phyloP scores from a whole-genome alignment of 2,888 invertebrate species.

The Zeuzera pyrina region DNA sequence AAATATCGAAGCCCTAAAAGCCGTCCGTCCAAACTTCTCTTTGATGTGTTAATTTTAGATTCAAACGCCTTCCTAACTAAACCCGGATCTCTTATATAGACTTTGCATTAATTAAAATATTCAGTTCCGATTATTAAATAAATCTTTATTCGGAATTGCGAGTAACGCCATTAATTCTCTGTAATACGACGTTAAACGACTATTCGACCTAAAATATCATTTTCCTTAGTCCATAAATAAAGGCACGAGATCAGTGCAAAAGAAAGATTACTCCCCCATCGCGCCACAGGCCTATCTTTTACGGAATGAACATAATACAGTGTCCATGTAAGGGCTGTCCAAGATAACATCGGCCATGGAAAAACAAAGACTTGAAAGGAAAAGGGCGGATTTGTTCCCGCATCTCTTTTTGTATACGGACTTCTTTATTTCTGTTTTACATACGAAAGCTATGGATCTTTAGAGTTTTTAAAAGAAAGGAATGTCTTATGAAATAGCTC shows the following conservation, averaged over 20 bases:
- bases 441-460: too few relatives aligned
- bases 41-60: slow-evolving; percentile 64
- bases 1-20: slow-evolving; percentile 58
- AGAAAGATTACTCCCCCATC: slow-evolving; percentile 26
- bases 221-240: slow-evolving; percentile 29
- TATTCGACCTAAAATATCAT: slow-evolving; percentile 22
- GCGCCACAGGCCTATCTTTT: slow-evolving; percentile 24
- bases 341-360: slow-evolving; percentile 22
- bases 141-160: slow-evolving; percentile 4
- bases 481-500: too few relatives aligned
- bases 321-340: slow-evolving; percentile 22
- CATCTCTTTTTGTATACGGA: too few relatives aligned
- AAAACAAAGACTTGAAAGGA: slow-evolving; percentile 18
- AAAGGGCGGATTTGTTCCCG: slow-evolving; percentile 1
- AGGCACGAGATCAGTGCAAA: slow-evolving; percentile 24
- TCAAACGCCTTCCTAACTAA: slow-evolving; percentile 32
- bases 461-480: too few relatives aligned
- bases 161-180: slow-evolving; percentile 11
- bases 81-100: slow-evolving; percentile 24
- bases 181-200: slow-evolving; percentile 13
- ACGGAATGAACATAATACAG: slow-evolving; percentile 32
- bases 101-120: slow-evolving; percentile 43
- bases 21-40: slow-evolving; percentile 37
- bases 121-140: slow-evolving; percentile 16
- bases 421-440: too few relatives aligned